Conservation (phyloP, 2,888 invertebrate genomes). For the Glyphotaelius pellucidus region DNA sequence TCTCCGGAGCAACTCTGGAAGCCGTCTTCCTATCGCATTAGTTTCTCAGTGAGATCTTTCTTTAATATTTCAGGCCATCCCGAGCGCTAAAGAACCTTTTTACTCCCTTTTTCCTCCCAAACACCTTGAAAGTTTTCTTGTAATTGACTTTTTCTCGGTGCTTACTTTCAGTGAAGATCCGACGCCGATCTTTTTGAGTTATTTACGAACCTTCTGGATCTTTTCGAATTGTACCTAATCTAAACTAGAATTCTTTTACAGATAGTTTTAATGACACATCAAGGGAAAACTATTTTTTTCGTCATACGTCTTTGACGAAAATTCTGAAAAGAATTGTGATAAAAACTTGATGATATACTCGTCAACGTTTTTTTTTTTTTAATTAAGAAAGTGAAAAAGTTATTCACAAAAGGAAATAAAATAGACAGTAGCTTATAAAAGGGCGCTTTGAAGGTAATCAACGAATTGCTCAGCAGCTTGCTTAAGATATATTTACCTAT, state of each 20-base stretch:
- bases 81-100: slow-evolving; percentile 11
- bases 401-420: not conserved
- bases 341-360: not conserved
- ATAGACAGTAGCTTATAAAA: not conserved
- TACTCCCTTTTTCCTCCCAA: slow-evolving; percentile 5
- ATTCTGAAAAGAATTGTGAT: not conserved
- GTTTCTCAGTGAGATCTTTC: slow-evolving; percentile 16
- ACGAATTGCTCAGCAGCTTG: not conserved
- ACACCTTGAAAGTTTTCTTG: slow-evolving; percentile 5
- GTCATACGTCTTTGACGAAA: not conserved
- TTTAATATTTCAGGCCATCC: slow-evolving; percentile 29
- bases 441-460: not conserved
- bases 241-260: not conserved
- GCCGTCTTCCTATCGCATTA: slow-evolving; percentile 7
- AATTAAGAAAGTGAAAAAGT: not conserved
- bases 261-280: not conserved
- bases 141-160: slow-evolving; percentile 29
- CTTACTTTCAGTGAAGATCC: not conserved
- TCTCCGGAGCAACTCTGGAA: not conserved
- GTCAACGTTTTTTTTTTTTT: not conserved
- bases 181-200: not conserved
- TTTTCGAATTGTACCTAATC: not conserved
- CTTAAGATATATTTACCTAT: not conserved
- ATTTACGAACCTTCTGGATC: not conserved
- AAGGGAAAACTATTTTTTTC: not conserved